Evolutionary conservation across 2,797 vertebrate genomes (phyloP), one percentile per base, ranked within the genome.

Genomic region (Euthynnus affinis): DNA sequence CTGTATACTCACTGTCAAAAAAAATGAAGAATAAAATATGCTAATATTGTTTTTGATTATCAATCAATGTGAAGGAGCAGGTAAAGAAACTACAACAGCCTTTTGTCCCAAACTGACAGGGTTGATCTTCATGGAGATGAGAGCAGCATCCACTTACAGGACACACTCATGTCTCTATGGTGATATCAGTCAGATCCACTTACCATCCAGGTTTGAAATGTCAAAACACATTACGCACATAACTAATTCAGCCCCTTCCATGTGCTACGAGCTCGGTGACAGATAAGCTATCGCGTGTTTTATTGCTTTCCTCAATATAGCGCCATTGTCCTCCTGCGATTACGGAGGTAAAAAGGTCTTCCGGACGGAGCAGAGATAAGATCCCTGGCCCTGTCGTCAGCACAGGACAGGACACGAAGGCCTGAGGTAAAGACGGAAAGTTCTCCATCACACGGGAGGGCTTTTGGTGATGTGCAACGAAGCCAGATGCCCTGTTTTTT

Each of bases 401-500:
- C 15, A n/a, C 48, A 22, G 32, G 57, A 42, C 71, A 62, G 5
- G 8, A n/a, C n/a, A n/a, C n/a, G n/a, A n/a, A 63, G 27, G 40
- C 68, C 25, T 0, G 42, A 57, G 71, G 79, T 59, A 71, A 51
- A 62, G 61, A 71, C 13, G 57, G 74, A 84, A 87, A 79, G 32
- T 58, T 77, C 62, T 74, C 74, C 62, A 17, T 85, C 77, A 84
- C 68, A 29, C 34, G 63, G 23, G 52, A 80, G 74, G 67, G n/a
- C n/a, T 70, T 1, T 48, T 9, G 5, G 29, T 60, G 61, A 62
- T 59, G 79, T 68, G 70, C 68, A 70, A 60, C 82, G 76, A 80
- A 84, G 63, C 71, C 88, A 90, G 84, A 80, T 42, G 73, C 15
- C 58, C 60, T 29, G 91, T 88, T 84, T 93, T 29, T 91, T 88